These are phyloP conservation scores for Teleogryllus occipitalis DNA, from an alignment of 1,140 invertebrate species.

Conservation along the genomic window DNA sequence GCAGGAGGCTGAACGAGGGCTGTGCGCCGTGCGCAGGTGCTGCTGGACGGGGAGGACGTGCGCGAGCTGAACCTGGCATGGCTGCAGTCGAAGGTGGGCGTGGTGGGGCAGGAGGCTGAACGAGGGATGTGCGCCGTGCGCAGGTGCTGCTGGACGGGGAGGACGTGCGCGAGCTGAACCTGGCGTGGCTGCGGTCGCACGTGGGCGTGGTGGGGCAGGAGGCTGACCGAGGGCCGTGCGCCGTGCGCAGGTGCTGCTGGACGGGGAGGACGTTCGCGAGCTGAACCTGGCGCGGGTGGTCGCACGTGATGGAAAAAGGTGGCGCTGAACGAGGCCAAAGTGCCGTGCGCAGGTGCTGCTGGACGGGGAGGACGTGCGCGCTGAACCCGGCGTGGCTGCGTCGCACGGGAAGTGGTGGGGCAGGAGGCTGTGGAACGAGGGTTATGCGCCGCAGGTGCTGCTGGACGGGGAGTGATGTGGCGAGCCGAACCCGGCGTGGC, in stretches of 20 bases:
- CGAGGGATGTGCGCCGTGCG: no score
- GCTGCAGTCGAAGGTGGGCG: constrained; percentile 68
- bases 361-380: constrained; percentile 57
- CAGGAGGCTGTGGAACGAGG: no score
- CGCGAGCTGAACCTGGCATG: constrained; percentile 62
- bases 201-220: constrained; percentile 81
- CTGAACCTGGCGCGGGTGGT: constrained; percentile 70
- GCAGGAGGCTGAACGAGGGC: no score
- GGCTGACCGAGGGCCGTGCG: constrained; percentile 64
- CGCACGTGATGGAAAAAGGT: constrained; percentile 51
- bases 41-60: constrained; percentile 57
- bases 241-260: constrained; percentile 44
- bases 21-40: constrained; percentile 37
- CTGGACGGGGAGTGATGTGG: no score
- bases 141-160: constrained; percentile 67
- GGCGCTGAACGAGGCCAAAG: constrained; percentile 80
- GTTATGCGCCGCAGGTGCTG: no score
- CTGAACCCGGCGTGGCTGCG: constrained; percentile 67
- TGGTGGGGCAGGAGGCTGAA: no score
- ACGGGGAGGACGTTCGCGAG: constrained; percentile 54
- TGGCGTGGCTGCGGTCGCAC: constrained; percentile 67
- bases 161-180: constrained; percentile 58
- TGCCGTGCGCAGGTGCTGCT: constrained; percentile 40
- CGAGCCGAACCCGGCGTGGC: no score
- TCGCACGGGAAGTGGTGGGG: no score